Evolutionary conservation across 2,888 invertebrate genomes (phyloP), one percentile per base, ranked within the genome.

Genomic region (Andricus quercusramuli): DNA sequence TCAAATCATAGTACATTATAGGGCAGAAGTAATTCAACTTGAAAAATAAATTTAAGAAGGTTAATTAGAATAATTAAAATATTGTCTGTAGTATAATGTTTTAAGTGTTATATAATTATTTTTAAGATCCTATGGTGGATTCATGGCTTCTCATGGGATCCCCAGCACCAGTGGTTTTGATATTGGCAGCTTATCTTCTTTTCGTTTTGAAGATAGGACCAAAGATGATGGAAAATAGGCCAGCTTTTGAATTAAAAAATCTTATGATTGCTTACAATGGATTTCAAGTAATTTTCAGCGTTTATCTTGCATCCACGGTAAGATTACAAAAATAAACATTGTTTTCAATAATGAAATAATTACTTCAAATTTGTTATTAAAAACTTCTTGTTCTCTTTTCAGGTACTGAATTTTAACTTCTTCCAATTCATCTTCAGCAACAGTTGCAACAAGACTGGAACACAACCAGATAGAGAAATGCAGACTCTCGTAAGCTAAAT

Each of bases 231-330:
- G 94, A 95, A 83, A 96, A 96, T 81, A 94, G 95, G 83, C 95
- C 96, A 83, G 95, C 97, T 0, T 96, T 95, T 88, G 95, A 97
- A 85, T 91, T 98, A 79, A 96, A 97, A 89, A 94, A 94, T 68
- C 90, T 96, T 0, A 95, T 98, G 90, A 94, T 97, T 25, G 90
- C 94, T 0, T 99, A 98, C 93, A 99, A 99, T 90, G 94, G 96
- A n/a, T 95, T 96, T 79, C 98, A 98, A 95, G 98, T 98, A 8
- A 68, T 96, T 20, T 96, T 98, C 93, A 98, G 98, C 88, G 92
- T 95, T 20, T 98, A 95, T 94, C 93, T 98, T 86, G 94, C 95
- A 83, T 90, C 93, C 32, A 93, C 94, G 90, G 95, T 92, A 89
- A 92, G 88, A 89, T 90, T 44, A 88, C 79, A 51, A 44, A 64